Base-by-base conservation (phyloP, 2,888 invertebrate species). In the Lutraria lutraria region DNA sequence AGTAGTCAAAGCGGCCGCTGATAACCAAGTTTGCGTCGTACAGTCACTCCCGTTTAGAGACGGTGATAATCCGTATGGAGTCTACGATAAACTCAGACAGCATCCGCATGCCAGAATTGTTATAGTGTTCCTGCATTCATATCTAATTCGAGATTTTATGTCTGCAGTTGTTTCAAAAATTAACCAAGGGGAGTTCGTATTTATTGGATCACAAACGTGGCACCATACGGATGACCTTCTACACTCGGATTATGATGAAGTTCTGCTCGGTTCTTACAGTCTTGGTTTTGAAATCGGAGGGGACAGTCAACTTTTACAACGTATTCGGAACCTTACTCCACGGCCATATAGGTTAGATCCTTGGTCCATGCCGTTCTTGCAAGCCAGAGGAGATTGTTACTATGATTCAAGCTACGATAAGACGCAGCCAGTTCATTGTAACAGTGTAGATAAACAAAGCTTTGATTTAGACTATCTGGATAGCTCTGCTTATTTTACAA, bases 201-300 rank as follows among this genome's bases (percentile, higher is more conserved):
- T 92, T n/a, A 91, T 93, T 81, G 93, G 92, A 16, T 93, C 92
- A 0, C 91, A 91, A 79, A 85, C 92, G 21, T 92, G 90, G 91
- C 89, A 88, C 31, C 89, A 86, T 19, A 90, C 86, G n/a, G 19
- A 15, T 0, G 81, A 88, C 29, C 60, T 91, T 4, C 21, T 92
- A 15, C 21, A 56, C 16, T 63, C 68, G 16, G 85, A 87, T 10
- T 16, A 16, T n/a, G 79, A 81, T 79, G 84, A 82, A 29, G 82
- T 87, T 19, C 60, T 90, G 13, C 83, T 87, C 10, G 93, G 92
- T 6, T 87, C 91, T 8, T 83, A 89, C 19, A 76, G 89, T 6
- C 10, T 92, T 13, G 85, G 87, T 10, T 68, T 88, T 29, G 91
- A 91, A 52, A 83, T 89, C 31, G 83, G 68, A 19, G 76, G 84